A percentile compares a stretch with the other conserved stretches of the same genome.
Conservation (phyloP, 2,888 invertebrate species). For the Phyto melanocephala region DNA sequence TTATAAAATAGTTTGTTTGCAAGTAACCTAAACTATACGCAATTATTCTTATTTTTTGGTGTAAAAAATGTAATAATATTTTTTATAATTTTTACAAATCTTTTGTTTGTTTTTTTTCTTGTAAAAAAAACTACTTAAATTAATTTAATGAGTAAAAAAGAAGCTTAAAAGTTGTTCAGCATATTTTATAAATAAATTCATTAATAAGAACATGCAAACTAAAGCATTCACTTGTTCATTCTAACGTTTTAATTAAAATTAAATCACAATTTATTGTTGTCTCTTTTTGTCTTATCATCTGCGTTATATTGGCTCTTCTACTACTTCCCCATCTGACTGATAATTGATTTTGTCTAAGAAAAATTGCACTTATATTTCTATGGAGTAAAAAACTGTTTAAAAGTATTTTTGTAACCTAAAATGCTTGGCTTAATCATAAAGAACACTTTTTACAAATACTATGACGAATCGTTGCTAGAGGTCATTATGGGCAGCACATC, state of each 20-base stretch:
- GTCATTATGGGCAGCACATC: conserved; percentile 72
- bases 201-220: conserved; percentile 23
- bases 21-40: not conserved
- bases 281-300: not conserved
- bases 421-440: not conserved
- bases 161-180: conserved; percentile 23
- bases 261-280: conserved; percentile 64
- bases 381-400: not conserved
- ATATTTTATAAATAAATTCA: conserved; percentile 29
- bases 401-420: not conserved
- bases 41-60: conserved; percentile 41
- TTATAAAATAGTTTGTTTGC: not conserved
- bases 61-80: conserved; percentile 39
- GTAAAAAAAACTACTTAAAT: conserved; percentile 15
- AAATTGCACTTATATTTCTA: conserved; percentile 40
- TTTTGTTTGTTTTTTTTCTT: too few relatives aligned
- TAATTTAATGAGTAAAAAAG: conserved; percentile 32
- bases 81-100: not conserved
- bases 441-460: conserved; percentile 58
- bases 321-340: not conserved
- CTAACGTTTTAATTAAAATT: conserved; percentile 54
- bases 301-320: not conserved
- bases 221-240: conserved; percentile 30
- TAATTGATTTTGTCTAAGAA: conserved; percentile 39
- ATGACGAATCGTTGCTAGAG: conserved; percentile 65